Evolutionary conservation across 2,797 vertebrate genomes (phyloP).

Genomic region (Pogonophryne albipinna): DNA sequence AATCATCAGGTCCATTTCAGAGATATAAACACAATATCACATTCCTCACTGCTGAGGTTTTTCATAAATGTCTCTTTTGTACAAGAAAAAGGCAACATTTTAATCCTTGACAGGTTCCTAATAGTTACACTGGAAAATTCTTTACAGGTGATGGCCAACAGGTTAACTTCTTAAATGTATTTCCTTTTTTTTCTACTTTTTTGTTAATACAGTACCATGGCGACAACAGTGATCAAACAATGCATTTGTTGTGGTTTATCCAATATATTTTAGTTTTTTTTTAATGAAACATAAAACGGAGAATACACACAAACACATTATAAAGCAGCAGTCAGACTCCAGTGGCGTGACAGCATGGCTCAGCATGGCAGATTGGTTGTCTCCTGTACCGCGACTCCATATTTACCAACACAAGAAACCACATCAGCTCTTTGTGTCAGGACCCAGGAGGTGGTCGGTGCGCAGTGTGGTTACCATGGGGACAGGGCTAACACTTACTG

Average conservation of each 20-base stretch:
- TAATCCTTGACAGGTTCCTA: conserved; percentile 91
- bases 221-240: conserved; percentile 93
- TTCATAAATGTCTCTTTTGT: conserved; percentile 99
- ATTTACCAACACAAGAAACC: conserved; percentile 61
- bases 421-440: conserved; percentile 60
- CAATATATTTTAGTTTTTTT: conserved; percentile 80
- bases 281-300: conserved; percentile 89
- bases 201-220: conserved; percentile 95
- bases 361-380: conserved; percentile 94
- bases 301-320: conserved; percentile 87
- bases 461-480: conserved; percentile 43
- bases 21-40: conserved; percentile 98
- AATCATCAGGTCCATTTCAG: conserved; percentile 94
- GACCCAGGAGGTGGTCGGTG: conserved; percentile 59
- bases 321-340: conserved; percentile 92
- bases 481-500: conserved; percentile 50
- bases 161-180: conserved; percentile 74
- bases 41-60: conserved; percentile 95
- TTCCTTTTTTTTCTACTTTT: conserved; percentile 52
- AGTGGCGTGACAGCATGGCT: conserved; percentile 95
- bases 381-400: conserved; percentile 72
- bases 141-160: conserved; percentile 94
- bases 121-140: conserved; percentile 93
- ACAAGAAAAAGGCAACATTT: conserved; percentile 99
- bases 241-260: conserved; percentile 85